A percentile compares a stretch with the other conserved stretches of the same genome.
These are phyloP conservation scores for Caenorhabditis sp. DNA, from an alignment of 2,888 invertebrate genomes.

Conservation along the genomic window DNA sequence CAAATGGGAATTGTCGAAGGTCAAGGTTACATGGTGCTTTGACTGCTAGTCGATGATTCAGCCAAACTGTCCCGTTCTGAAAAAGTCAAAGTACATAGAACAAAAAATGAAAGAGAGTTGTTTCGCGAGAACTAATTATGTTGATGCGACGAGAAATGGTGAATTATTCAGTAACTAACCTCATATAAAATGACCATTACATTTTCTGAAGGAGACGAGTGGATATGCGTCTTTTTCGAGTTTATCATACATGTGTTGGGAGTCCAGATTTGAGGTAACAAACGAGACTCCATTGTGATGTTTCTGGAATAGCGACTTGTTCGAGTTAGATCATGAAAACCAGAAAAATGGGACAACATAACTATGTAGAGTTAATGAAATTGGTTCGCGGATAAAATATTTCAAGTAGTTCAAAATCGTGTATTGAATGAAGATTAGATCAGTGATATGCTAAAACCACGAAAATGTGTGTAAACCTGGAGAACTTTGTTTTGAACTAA, in stretches of 20 bases:
- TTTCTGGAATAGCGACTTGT: conserved; percentile 61
- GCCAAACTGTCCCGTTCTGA: conserved; percentile 70
- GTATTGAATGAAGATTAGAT: too few relatives aligned
- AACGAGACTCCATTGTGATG: conserved; percentile 69
- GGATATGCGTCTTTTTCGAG: conserved; percentile 68
- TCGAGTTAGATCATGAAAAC: too few relatives aligned
- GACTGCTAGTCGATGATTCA: conserved; percentile 69
- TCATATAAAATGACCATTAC: conserved; percentile 61
- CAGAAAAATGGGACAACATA: too few relatives aligned
- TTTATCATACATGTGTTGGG: conserved; percentile 71
- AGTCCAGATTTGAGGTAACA: conserved; percentile 68
- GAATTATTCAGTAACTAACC: conserved; percentile 28
- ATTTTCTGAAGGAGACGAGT: conserved; percentile 70
- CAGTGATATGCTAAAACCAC: too few relatives aligned
- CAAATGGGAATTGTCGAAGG: conserved; percentile 69
- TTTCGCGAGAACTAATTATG: neutral
- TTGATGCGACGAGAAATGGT: conserved; percentile 18
- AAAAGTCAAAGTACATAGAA: conserved; percentile 22
- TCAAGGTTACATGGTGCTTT: conserved; percentile 70
- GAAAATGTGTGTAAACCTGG: too few relatives aligned
- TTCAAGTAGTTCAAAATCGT: too few relatives aligned
- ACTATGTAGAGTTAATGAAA: too few relatives aligned
- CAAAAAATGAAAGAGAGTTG: neutral
- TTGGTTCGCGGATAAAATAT: too few relatives aligned
- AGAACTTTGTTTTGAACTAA: too few relatives aligned